Evolutionary conservation across 2,888 invertebrate species (phyloP).

Genomic region (Saturnia japonica): DNA sequence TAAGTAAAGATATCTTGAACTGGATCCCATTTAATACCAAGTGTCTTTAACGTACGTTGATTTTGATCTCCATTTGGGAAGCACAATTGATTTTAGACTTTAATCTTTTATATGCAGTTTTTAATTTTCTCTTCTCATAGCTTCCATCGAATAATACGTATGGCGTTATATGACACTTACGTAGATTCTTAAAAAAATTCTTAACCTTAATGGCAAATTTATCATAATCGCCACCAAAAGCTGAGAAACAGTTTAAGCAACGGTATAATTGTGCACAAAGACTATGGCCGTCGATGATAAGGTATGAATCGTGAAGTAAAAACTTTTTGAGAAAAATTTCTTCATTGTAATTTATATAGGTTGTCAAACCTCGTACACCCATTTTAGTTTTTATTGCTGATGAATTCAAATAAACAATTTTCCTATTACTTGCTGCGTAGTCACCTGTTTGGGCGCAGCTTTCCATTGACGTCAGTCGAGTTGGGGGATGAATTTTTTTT

Average conservation of each 20-base stretch:
- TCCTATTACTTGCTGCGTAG: not conserved
- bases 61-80: slow-evolving; percentile 80
- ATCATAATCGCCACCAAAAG: slow-evolving; percentile 94
- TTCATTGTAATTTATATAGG: slow-evolving; percentile 86
- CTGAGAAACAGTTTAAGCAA: slow-evolving; percentile 82
- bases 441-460: not conserved
- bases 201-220: slow-evolving; percentile 84
- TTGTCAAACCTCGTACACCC: slow-evolving; percentile 94
- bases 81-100: slow-evolving; percentile 83
- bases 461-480: too few relatives aligned
- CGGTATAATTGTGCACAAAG: slow-evolving; percentile 87
- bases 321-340: slow-evolving; percentile 84
- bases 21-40: too few relatives aligned
- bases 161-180: slow-evolving; percentile 86
- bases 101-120: slow-evolving; percentile 83
- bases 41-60: slow-evolving; percentile 76
- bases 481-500: too few relatives aligned
- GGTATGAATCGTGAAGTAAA: slow-evolving; percentile 84
- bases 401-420: not conserved
- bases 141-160: slow-evolving; percentile 92
- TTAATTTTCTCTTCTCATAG: slow-evolving; percentile 86
- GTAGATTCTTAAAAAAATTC: slow-evolving; percentile 86
- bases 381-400: slow-evolving; percentile 52
- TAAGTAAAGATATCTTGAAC: too few relatives aligned
- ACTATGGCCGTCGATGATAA: slow-evolving; percentile 92